These are phyloP conservation scores for Clamator glandarius DNA, from an alignment of 2,797 vertebrate species.

Conservation along the genomic window DNA sequence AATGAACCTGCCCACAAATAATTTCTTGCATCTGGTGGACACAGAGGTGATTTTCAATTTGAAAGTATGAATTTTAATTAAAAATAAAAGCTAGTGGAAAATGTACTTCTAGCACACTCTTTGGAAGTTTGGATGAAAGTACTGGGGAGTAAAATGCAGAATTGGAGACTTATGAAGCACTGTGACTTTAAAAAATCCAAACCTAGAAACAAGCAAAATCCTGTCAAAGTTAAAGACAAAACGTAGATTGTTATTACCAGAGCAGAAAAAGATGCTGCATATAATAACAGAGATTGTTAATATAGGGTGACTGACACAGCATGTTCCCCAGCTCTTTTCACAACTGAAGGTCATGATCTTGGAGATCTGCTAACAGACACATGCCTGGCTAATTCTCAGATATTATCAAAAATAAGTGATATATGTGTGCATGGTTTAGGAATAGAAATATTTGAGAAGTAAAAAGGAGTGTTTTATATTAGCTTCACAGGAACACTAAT, in stretches of 20 bases:
- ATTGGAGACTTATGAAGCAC: neutral
- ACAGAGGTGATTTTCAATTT: neutral
- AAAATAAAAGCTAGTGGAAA: conserved; percentile 1
- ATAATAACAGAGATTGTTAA: conserved; percentile 29
- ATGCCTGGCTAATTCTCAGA: neutral
- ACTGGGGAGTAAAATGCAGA: neutral
- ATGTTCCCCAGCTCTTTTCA: neutral
- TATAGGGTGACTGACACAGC: neutral
- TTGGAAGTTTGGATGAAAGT: conserved; percentile 7
- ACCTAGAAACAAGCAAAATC: neutral
- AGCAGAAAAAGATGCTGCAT: neutral
- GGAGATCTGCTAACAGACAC: neutral
- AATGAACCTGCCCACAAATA: neutral
- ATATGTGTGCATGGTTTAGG: neutral
- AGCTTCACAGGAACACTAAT: neutral
- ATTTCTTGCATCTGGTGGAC: neutral
- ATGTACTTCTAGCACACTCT: neutral
- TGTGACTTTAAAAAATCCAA: neutral
- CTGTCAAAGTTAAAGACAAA: neutral
- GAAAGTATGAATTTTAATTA: neutral
- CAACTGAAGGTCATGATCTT: neutral
- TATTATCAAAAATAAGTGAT: neutral
- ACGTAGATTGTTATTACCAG: neutral
- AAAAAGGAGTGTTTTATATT: neutral
- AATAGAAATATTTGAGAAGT: neutral